Evolutionary conservation across 2,888 invertebrate species (phyloP).

Genomic region (Nephrotoma flavescens): DNA sequence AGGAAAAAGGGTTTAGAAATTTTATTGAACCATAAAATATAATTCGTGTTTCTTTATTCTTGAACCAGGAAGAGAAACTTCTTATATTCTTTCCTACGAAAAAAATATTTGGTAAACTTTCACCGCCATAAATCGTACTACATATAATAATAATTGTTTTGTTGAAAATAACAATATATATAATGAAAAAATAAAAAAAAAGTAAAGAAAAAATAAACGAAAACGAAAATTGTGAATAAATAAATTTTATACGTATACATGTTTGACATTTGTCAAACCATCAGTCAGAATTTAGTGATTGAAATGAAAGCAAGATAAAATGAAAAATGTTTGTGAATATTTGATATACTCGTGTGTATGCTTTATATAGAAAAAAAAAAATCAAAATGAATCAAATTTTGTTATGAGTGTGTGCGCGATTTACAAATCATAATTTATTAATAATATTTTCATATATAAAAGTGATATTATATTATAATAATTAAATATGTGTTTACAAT

Average conservation of each 20-base stretch:
- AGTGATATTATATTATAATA: not conserved
- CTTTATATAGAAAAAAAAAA: not conserved
- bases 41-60: not conserved
- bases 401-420: not conserved
- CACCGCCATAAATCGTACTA: not conserved
- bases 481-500: not conserved
- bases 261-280: not conserved
- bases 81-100: not conserved
- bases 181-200: not conserved
- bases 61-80: not conserved
- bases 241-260: not conserved
- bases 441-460: not conserved
- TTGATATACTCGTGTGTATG: not conserved
- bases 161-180: not conserved
- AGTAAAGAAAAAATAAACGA: not conserved
- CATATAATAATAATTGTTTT: not conserved
- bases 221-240: not conserved
- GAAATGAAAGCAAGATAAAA: not conserved
- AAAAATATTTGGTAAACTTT: not conserved
- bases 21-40: not conserved
- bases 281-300: not conserved
- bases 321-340: not conserved
- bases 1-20: not conserved
- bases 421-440: not conserved
- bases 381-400: not conserved